Conservation (phyloP, 2,888 invertebrate species). For the Watsonalla binaria region DNA sequence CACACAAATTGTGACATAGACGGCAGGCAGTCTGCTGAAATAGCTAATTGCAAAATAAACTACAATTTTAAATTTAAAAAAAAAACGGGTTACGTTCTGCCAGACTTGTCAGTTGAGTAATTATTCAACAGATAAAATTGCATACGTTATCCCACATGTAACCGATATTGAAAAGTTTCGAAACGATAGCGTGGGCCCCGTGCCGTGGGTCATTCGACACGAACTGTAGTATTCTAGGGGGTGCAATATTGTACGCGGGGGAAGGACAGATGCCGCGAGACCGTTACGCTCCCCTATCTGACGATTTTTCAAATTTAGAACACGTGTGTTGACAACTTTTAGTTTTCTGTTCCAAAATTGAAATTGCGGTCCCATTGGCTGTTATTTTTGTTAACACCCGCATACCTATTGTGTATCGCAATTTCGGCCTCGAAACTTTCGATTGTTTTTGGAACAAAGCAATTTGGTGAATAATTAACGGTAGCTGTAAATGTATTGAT, state of each 20-base stretch:
- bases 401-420: slow-evolving; percentile 40
- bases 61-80: neutral
- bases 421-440: slow-evolving; percentile 7
- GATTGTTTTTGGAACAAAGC: neutral
- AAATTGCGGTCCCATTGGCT: slow-evolving; percentile 10
- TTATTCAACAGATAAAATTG: slow-evolving; percentile 32
- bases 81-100: no score
- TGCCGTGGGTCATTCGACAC: slow-evolving; percentile 33
- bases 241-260: slow-evolving; percentile 37
- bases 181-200: slow-evolving; percentile 28
- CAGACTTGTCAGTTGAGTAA: no score
- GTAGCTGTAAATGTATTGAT: neutral
- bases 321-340: slow-evolving; percentile 71
- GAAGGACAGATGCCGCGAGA: slow-evolving; percentile 61
- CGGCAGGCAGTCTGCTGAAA: neutral
- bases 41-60: neutral
- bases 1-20: no score
- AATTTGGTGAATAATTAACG: neutral
- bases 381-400: slow-evolving; percentile 34
- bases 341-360: slow-evolving; percentile 5
- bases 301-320: slow-evolving; percentile 63
- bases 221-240: slow-evolving; percentile 27
- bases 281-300: slow-evolving; percentile 73
- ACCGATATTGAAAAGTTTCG: slow-evolving; percentile 44
- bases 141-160: slow-evolving; percentile 34